Evolutionary conservation across 1,140 invertebrate species (phyloP).

Genomic region (Sarcophaga peregrina): DNA sequence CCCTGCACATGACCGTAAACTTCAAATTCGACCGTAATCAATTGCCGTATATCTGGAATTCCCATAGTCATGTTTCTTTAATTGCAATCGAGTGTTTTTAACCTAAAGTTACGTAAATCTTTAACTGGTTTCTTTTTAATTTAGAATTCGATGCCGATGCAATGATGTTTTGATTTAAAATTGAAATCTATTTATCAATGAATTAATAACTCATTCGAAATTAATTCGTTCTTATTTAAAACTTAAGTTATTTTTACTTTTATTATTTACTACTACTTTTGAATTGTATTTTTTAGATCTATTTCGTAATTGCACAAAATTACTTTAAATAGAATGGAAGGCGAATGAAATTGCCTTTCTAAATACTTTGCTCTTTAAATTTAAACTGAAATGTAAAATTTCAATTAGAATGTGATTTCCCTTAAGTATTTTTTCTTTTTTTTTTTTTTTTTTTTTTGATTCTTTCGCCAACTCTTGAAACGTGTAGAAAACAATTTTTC

Average conservation of each 20-base stretch:
- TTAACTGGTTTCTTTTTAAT: neutral
- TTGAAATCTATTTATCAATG: too few species aligned
- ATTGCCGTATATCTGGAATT: constrained; percentile 71
- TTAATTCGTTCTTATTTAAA: too few species aligned
- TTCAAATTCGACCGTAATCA: constrained; percentile 86
- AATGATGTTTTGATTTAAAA: too few species aligned
- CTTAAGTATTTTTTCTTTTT: constrained; percentile 22
- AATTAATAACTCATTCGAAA: too few species aligned
- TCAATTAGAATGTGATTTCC: constrained; percentile 22
- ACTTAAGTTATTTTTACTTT: too few species aligned
- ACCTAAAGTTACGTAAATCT: neutral
- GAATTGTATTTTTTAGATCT: neutral
- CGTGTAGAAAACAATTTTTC: constrained; percentile 12
- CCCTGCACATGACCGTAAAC: constrained; percentile 90
- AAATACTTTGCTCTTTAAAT: constrained; percentile 38
- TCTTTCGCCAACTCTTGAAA: constrained; percentile 22
- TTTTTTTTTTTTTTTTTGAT: neutral
- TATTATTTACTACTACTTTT: neutral
- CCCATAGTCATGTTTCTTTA: constrained; percentile 67
- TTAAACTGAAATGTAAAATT: constrained; percentile 35
- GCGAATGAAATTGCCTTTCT: neutral
- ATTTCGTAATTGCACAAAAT: constrained; percentile 29
- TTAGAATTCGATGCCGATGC: too few species aligned
- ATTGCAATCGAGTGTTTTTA: neutral
- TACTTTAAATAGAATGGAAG: neutral